These are phyloP conservation scores for Drosophila ustulata DNA, from an alignment of 2,888 invertebrate species.

Conservation along the genomic window DNA sequence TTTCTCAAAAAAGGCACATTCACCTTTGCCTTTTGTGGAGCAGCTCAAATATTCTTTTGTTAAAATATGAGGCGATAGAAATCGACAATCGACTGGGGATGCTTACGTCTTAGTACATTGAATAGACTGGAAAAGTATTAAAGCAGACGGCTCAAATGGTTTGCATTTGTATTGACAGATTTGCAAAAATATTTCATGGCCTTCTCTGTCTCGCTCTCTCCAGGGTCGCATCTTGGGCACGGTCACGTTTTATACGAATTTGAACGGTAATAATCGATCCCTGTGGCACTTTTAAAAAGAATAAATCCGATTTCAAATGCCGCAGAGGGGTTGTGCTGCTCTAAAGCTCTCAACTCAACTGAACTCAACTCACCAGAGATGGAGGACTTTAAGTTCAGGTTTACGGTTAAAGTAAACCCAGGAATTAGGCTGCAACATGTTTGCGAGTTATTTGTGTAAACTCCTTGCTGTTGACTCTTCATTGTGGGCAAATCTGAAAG, in stretches of 20 bases:
- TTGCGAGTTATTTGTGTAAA: constrained; percentile 17
- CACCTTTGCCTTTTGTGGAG: constrained; percentile 11
- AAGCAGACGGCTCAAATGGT: constrained; percentile 41
- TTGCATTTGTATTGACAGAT: constrained; percentile 53
- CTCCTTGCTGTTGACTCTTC: constrained; percentile 47
- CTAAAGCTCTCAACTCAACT: not conserved
- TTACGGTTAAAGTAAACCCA: constrained; percentile 17
- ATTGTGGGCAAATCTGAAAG: constrained; percentile 49
- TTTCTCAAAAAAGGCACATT: constrained; percentile 31
- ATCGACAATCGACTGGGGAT: constrained; percentile 22
- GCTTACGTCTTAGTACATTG: constrained; percentile 33
- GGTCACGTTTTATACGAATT: constrained; percentile 84
- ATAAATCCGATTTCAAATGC: constrained; percentile 83
- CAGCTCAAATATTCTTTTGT: constrained; percentile 25
- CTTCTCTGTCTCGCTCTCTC: constrained; percentile 5
- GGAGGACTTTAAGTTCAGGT: constrained; percentile 39
- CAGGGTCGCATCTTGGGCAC: constrained; percentile 38
- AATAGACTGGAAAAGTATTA: constrained; percentile 57
- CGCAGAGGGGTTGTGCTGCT: constrained; percentile 38
- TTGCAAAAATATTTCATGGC: constrained; percentile 51
- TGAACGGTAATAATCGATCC: constrained; percentile 85
- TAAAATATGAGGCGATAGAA: constrained; percentile 45
- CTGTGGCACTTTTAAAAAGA: constrained; percentile 82
- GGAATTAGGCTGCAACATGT: constrained; percentile 16
- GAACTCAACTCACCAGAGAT: not conserved